Evolutionary conservation across 2,797 vertebrate species (phyloP), one percentile per base, ranked within the genome.

Genomic region (Phaenicophaeus curvirostris): DNA sequence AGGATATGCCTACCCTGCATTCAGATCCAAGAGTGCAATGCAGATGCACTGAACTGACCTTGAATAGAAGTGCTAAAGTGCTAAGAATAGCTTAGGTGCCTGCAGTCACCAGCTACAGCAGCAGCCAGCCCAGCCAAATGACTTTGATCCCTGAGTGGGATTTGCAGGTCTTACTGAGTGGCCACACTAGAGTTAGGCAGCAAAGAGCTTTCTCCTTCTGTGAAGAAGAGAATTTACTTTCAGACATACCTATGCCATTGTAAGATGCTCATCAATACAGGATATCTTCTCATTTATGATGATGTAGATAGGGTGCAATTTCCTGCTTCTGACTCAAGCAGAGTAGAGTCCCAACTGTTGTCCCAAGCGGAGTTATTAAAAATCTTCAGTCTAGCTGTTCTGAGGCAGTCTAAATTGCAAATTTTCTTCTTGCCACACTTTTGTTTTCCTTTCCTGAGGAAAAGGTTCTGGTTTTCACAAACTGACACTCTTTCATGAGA

Each of bases 31-130:
- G 65, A 73, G 74, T 84, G 86, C 83, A 87, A 69, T 81, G 71
- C 74, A 82, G 80, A 89, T 84, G 77, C 59, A 76, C 83, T 17
- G 14, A 84, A 25, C 0, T 57, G 92, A 88, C 94, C 94, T 93
- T 82, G 86, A 79, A 35, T 0, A 88, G 62, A 90, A 90, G 66
- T 24, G 68, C 85, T 91, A 66, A 86, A 72, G 57, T 65, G 76
- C 76, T 85, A 88, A 94, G 73, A 96, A 53, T 74, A 94, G 59
- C 75, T 76, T 39, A 63, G 82, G 73, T 69, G 73, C 42, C 76
- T 88, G 85, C 55, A 81, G 16, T 55, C 76, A 58, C 37, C 0
- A 0, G 90, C 50, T 35, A 54, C 8, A 1, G 78, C 55, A 90
- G 55, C 67, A 87, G 65, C 20, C 63, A 35, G 57, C 21, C 37